A percentile compares a stretch with the other conserved stretches of the same genome.
Evolutionary conservation across 2,113 vertebrate species (phyloP).

Genomic region (Acanthisitta chloris): DNA sequence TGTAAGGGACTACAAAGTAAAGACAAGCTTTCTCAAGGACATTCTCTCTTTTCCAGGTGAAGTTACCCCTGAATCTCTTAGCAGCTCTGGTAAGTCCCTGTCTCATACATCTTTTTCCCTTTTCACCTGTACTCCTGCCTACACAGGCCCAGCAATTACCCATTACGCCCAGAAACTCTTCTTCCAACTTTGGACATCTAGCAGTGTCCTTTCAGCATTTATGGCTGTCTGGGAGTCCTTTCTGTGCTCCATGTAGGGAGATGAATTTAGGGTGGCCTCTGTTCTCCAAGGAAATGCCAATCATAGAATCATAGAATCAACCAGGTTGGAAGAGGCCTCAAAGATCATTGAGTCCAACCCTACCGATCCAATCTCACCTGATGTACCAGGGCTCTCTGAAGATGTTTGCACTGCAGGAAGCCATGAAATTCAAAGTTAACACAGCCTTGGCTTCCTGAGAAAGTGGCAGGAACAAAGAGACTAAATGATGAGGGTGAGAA

Average conservation of each 20-base stretch:
- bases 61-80: neutral
- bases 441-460: neutral
- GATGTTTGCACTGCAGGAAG: neutral
- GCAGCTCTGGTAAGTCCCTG: slow-evolving; percentile 23
- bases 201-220: neutral
- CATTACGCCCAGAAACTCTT: neutral
- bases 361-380: neutral
- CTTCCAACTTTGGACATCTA: neutral
- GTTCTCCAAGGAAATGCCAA: neutral
- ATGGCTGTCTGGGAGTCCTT: neutral
- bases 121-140: neutral
- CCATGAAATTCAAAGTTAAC: neutral
- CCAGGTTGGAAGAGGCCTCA: no score
- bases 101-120: neutral
- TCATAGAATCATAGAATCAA: no score
- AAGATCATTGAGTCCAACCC: no score
- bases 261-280: neutral
- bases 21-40: neutral
- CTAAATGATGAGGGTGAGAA: neutral
- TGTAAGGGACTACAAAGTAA: neutral
- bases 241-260: neutral
- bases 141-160: neutral
- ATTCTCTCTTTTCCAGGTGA: slow-evolving; percentile 47
- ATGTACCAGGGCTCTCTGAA: neutral
- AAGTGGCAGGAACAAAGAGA: neutral